Percentiles rank a stretch among this genome's conserved stretches.
These are phyloP conservation scores for Bombylius discolor DNA, from an alignment of 2,888 invertebrate genomes.

Conservation along the genomic window DNA sequence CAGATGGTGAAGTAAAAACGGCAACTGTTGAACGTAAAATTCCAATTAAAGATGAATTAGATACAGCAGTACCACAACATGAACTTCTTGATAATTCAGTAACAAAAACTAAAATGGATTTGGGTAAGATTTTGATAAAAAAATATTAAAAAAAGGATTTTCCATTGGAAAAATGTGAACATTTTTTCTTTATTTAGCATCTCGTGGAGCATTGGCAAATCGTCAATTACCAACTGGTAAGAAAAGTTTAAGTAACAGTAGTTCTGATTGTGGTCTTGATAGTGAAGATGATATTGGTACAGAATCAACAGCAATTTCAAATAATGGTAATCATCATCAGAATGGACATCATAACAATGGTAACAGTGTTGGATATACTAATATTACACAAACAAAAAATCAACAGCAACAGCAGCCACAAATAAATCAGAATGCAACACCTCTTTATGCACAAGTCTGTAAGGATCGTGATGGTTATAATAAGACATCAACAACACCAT, in stretches of 20 bases:
- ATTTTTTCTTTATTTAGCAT: constrained; percentile 39
- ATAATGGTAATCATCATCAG: constrained; percentile 27
- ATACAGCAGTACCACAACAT: constrained; percentile 76
- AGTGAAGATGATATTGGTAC: constrained; percentile 39
- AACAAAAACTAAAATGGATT: constrained; percentile 71
- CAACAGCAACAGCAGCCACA: constrained; percentile 12
- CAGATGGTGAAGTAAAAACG: constrained; percentile 54
- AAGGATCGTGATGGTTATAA: constrained; percentile 32
- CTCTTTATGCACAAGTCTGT: constrained; percentile 41
- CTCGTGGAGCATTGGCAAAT: constrained; percentile 60
- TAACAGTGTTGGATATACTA: background rate
- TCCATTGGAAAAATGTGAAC: too few species aligned
- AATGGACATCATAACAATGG: constrained; percentile 18
- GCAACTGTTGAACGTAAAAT: constrained; percentile 60
- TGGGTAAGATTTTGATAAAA: constrained; percentile 31
- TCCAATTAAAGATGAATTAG: constrained; percentile 60
- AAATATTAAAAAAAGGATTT: too few species aligned
- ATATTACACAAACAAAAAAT: background rate
- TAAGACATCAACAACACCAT: constrained; percentile 24
- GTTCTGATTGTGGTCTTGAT: constrained; percentile 64
- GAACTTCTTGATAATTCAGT: constrained; percentile 78
- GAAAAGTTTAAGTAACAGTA: constrained; percentile 45
- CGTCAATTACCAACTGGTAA: constrained; percentile 50
- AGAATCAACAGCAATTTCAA: constrained; percentile 45
- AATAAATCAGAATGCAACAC: constrained; percentile 29